Evolutionary conservation across 2,113 vertebrate species (phyloP).

Genomic region (Chaetodon auriga): DNA sequence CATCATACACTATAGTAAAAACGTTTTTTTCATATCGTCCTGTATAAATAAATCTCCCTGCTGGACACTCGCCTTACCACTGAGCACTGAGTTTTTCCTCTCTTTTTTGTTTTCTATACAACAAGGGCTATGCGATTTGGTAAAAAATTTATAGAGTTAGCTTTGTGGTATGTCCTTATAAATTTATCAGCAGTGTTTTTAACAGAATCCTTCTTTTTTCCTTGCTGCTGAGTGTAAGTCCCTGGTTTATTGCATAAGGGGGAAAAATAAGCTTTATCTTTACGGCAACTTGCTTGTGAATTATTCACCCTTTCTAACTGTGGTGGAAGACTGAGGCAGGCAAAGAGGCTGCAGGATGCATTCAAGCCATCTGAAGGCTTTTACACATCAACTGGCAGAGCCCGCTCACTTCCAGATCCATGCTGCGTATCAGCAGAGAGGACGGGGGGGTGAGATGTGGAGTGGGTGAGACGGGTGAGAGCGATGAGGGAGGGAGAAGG

Average conservation of each 20-base stretch:
- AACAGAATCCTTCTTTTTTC: slow-evolving; percentile 54
- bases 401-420: slow-evolving; percentile 2
- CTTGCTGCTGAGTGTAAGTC: slow-evolving; percentile 50
- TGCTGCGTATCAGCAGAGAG: slow-evolving; percentile 28
- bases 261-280: slow-evolving; percentile 74
- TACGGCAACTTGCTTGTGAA: slow-evolving; percentile 73
- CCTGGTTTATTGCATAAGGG: slow-evolving; percentile 77
- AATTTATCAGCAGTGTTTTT: slow-evolving; percentile 84
- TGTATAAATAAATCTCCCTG: slow-evolving; percentile 63
- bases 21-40: slow-evolving; percentile 45
- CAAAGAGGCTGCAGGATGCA: slow-evolving; percentile 16
- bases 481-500: slow-evolving; percentile 5
- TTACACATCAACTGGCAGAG: slow-evolving; percentile 15
- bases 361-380: slow-evolving; percentile 30
- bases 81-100: slow-evolving; percentile 26
- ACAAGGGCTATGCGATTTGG: slow-evolving; percentile 60
- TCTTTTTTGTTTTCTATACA: slow-evolving; percentile 53
- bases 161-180: slow-evolving; percentile 84
- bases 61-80: slow-evolving; percentile 36
- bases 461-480: slow-evolving; percentile 2
- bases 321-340: slow-evolving; percentile 28
- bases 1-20: slow-evolving; percentile 36
- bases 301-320: slow-evolving; percentile 78
- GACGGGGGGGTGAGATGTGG: neutral
- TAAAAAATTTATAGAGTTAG: slow-evolving; percentile 82